Base-by-base conservation (phyloP, 37 sponge, comb jelly and placozoan genomes). In the Tethya wilhelma region DNA sequence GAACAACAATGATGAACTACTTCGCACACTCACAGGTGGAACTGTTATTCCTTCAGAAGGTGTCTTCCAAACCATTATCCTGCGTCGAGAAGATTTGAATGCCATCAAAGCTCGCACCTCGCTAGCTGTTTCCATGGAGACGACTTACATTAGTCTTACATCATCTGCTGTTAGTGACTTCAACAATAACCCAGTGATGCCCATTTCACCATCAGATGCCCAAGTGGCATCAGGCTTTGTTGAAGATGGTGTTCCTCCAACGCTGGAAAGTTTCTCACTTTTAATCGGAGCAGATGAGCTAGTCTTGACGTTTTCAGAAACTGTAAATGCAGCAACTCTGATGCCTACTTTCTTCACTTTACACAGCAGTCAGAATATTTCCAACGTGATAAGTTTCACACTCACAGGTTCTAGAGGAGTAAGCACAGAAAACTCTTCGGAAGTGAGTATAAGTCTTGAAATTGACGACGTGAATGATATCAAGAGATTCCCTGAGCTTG, bases 131-230 rank as follows among this genome's bases (percentile, higher is more conserved):
- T 93, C 91, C 2, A 40, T 67, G 14, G 77, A 78, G 22, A 88
- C 81, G 25, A 96, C 93, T 31, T 93, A 92, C 58, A 76, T 96
- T 30, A 96, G 93, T 41, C 44, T 90, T 17, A 65, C 72, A 0
- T 73, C 69, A 59, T 64, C 62, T 28, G 76, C 84, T 7, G 32
- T 90, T n/a, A 34, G 7, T 4, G 97, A 96, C 57, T 82, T 85
- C 41, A 84, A 59, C 38, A 62, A 31, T 4, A 87, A 76, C 31
- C 63, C 68, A 37, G 81, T 90, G 3, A 34, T 60, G 41, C 29
- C 72, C 0, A 69, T 93, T 33, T 44, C 85, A 39, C 58, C 69
- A 19, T 64, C 70, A 23, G 49, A n/a, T 79, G 91, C 90, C 14
- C 44, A 68, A 26, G 59, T 33, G 59, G 79, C 89, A 45, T 34